Base-by-base conservation (phyloP, 2,797 vertebrate species). In the Phrynocephalus guinanensis region DNA sequence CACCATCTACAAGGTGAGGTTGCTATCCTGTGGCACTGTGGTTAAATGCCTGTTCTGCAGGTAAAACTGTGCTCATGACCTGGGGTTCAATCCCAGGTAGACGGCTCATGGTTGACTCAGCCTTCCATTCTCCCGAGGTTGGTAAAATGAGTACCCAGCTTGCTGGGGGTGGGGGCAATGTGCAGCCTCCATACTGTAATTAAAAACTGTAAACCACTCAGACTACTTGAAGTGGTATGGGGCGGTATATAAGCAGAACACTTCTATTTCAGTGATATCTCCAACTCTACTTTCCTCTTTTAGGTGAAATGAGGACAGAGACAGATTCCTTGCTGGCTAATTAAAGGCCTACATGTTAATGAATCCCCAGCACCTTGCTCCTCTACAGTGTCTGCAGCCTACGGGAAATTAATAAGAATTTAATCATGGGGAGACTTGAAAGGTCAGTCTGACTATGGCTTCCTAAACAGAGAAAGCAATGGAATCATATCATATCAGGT, bases 341-440 rank as follows among this genome's bases (percentile, higher is more conserved):
- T 96, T 96, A 96, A 94, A 95, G 91, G 86, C 95, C 91, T 70
- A 86, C 91, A 84, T 92, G 89, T 93, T 96, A 96, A 96, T 94
- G 94, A 97, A 94, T 92, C 93, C 96, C 94, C 89, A 94, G 91
- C 86, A 93, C 83, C 95, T 93, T 76, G 86, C 90, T 87, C 88
- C 92, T 88, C 94, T 89, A 10, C 91, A 94, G 92, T 92, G 94
- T 90, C 73, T 82, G 89, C 90, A 92, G 85, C 94, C 96, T 93
- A 90, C 94, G 95, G 95, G 96, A 96, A 95, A 96, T 96, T 96
- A 96, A 95, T 96, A 96, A 94, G 91, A 93, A 86, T 94, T 96
- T 96, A 96, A 95, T 96, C 95, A 95, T 22, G 30, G 87, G 90
- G 92, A 92, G 91, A 92, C 91, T 95, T 86, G 91, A 96, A 96